Percentiles rank a stretch among this genome's conserved stretches.
These are phyloP conservation scores for Eurois occulta DNA, from an alignment of 2,888 invertebrate species.

Conservation along the genomic window DNA sequence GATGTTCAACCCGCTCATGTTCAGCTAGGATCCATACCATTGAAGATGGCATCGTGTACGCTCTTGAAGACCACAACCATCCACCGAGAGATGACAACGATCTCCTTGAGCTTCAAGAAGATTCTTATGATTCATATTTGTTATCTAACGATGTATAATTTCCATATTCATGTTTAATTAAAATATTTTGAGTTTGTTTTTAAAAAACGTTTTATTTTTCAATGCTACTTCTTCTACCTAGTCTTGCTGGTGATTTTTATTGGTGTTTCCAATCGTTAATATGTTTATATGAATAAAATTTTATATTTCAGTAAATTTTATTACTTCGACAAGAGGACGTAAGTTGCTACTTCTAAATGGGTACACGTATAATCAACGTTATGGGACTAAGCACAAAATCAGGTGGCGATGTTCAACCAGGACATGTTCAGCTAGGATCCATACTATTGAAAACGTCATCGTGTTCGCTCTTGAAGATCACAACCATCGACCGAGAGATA, in stretches of 20 bases:
- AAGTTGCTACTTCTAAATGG: constrained; percentile 58
- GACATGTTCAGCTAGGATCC: constrained; percentile 72
- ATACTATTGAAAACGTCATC: constrained; percentile 65
- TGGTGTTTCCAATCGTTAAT: not conserved
- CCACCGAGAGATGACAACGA: constrained; percentile 19
- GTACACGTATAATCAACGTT: constrained; percentile 66
- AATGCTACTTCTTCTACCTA: not conserved
- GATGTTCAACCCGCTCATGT: constrained; percentile 70
- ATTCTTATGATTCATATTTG: not conserved
- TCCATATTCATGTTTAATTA: not conserved
- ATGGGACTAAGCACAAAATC: constrained; percentile 60
- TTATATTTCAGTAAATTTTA: not conserved
- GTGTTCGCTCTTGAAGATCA: constrained; percentile 1
- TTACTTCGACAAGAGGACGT: constrained; percentile 26
- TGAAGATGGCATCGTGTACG: not conserved
- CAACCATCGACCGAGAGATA: not conserved
- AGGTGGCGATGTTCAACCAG: constrained; percentile 73
- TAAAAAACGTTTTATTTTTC: no score
- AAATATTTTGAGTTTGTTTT: not conserved
- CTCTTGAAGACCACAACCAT: constrained; percentile 50
- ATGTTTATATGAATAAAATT: not conserved
- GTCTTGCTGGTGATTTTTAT: not conserved
- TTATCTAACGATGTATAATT: not conserved
- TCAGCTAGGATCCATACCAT: constrained; percentile 45
- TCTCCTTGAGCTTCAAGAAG: not conserved